Conservation (phyloP, 2,113 vertebrate species). For the Tautogolabrus adspersus region DNA sequence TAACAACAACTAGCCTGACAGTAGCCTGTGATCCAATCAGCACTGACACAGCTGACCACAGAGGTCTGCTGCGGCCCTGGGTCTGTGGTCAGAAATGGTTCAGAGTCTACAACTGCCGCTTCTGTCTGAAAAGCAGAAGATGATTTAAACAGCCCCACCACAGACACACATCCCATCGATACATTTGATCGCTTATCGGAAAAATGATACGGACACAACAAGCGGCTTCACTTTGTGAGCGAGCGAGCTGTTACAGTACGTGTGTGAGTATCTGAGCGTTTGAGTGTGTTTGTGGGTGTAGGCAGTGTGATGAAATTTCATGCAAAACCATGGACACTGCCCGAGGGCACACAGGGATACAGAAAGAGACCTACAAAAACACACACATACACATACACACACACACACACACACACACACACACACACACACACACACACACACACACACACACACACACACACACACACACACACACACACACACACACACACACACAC, state of each 20-base stretch:
- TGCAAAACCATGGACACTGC: constrained; percentile 75
- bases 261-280: constrained; percentile 29
- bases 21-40: constrained; percentile 58
- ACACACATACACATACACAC: constrained; percentile 9
- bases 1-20: constrained; percentile 34
- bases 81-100: constrained; percentile 70
- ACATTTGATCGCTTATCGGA: constrained; percentile 74
- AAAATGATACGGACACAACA: constrained; percentile 56
- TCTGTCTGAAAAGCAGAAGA: constrained; percentile 39
- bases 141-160: constrained; percentile 65
- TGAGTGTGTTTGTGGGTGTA: constrained; percentile 42
- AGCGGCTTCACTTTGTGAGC: constrained; percentile 6
- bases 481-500: constrained; percentile 12
- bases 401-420: constrained; percentile 4
- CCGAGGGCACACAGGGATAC: constrained; percentile 52
- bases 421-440: constrained; percentile 33
- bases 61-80: constrained; percentile 52
- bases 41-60: constrained; percentile 70
- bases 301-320: constrained; percentile 79
- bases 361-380: constrained; percentile 44
- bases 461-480: not conserved
- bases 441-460: constrained; percentile 31
- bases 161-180: constrained; percentile 70
- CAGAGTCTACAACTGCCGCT: constrained; percentile 28
- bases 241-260: constrained; percentile 1